Evolutionary conservation across 2,113 vertebrate genomes (phyloP).

Genomic region (Hiodon tergisus): DNA sequence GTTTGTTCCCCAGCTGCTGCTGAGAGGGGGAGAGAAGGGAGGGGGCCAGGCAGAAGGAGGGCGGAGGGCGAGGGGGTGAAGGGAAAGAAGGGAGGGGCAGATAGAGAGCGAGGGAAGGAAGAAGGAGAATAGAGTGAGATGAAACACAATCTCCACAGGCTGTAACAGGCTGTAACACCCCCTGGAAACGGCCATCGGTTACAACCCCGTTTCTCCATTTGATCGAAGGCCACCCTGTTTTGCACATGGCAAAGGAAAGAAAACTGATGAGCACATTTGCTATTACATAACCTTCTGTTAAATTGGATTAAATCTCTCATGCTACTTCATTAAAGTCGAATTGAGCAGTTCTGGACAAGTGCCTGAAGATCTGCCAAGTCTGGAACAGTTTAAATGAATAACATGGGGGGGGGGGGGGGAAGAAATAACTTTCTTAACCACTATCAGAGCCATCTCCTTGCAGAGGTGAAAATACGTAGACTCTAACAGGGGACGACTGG

Average conservation of each 20-base stretch:
- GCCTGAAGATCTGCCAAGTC: constrained; percentile 11
- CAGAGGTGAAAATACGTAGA: constrained; percentile 21
- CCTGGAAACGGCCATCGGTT: neutral
- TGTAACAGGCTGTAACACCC: neutral
- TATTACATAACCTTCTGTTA: constrained; percentile 11
- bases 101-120: constrained; percentile 9
- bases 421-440: neutral
- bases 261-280: constrained; percentile 16
- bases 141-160: neutral
- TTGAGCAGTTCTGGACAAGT: constrained; percentile 3
- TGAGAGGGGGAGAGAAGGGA: constrained; percentile 21
- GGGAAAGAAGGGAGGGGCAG: constrained; percentile 11
- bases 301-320: constrained; percentile 5
- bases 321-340: constrained; percentile 17
- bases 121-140: constrained; percentile 16
- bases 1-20: constrained; percentile 89
- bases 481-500: constrained; percentile 22
- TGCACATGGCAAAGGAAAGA: constrained; percentile 2
- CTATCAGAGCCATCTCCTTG: constrained; percentile 20
- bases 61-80: neutral
- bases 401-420: neutral
- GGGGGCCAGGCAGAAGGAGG: constrained; percentile 24
- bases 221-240: neutral
- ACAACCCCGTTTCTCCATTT: neutral
- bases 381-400: constrained; percentile 10